A percentile compares a stretch with the other conserved stretches of the same genome.
phyloP scores from a whole-genome alignment of 1,140 invertebrate species.

The Ditylenchus dipsaci region DNA sequence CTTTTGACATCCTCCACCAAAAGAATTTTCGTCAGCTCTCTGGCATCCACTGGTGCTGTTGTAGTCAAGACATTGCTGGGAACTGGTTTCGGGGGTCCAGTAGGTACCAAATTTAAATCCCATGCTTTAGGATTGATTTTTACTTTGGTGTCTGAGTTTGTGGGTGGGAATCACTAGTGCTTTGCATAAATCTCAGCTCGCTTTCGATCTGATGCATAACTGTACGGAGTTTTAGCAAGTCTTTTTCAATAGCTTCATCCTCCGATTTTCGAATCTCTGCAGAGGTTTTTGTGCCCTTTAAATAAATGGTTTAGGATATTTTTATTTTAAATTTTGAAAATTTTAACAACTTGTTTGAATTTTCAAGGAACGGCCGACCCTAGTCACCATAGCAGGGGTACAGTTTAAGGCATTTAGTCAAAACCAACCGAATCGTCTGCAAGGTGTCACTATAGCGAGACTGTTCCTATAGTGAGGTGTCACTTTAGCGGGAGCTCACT shows the following conservation, averaged over 20 bases:
- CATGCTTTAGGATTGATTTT: not conserved
- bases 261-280: not conserved
- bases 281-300: not conserved
- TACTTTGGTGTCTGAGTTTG: not conserved
- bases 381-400: too few species aligned
- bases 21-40: not conserved
- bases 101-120: not conserved
- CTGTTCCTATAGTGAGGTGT: too few species aligned
- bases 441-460: too few species aligned
- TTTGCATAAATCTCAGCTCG: not conserved
- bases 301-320: not conserved
- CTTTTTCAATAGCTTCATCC: not conserved
- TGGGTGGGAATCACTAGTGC: not conserved
- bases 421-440: too few species aligned
- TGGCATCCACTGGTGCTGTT: not conserved
- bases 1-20: constrained; percentile 1
- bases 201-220: constrained; percentile 10
- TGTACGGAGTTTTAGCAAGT: not conserved
- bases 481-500: too few species aligned
- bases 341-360: too few species aligned
- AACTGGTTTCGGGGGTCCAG: not conserved
- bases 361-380: too few species aligned
- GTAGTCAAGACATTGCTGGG: not conserved
- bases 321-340: not conserved
- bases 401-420: too few species aligned